phyloP scores from a whole-genome alignment of 1,140 invertebrate genomes.

The Choristoneura fumiferana region DNA sequence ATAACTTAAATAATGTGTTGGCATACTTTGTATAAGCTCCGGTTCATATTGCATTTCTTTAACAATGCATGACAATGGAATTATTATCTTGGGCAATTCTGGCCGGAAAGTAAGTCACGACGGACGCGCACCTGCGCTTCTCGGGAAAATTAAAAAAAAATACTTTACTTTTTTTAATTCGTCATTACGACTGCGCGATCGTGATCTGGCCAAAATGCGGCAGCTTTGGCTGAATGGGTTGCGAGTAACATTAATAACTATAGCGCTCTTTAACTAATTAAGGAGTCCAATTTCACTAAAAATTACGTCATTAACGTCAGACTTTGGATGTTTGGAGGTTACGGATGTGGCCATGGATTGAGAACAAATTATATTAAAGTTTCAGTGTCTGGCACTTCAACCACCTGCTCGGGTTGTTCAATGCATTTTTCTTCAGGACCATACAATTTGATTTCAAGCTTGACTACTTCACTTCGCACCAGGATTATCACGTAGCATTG shows the following conservation, averaged over 20 bases:
- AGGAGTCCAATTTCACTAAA: constrained; percentile 1
- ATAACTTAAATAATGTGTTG: constrained; percentile 51
- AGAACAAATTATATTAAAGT: constrained; percentile 35
- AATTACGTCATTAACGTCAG: neutral
- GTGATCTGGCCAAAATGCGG: constrained; percentile 24
- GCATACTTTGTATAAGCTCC: constrained; percentile 37
- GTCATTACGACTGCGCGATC: constrained; percentile 50
- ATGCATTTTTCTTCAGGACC: constrained; percentile 22
- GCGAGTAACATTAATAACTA: constrained; percentile 1
- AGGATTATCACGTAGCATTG: constrained; percentile 62
- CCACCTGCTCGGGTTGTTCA: constrained; percentile 21
- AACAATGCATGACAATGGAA: too few relatives aligned
- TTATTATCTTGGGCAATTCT: constrained; percentile 54
- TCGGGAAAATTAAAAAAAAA: constrained; percentile 55
- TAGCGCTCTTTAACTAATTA: neutral
- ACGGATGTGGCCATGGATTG: neutral
- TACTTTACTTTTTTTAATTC: constrained; percentile 54
- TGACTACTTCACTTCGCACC: constrained; percentile 59
- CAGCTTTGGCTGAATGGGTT: neutral
- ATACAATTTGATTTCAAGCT: constrained; percentile 43
- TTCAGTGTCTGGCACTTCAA: constrained; percentile 43
- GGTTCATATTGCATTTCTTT: constrained; percentile 44
- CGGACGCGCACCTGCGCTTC: constrained; percentile 65
- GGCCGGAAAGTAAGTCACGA: constrained; percentile 65
- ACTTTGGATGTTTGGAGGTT: neutral